phyloP scores from a whole-genome alignment of 2,888 invertebrate species.

The Elegia similella region DNA sequence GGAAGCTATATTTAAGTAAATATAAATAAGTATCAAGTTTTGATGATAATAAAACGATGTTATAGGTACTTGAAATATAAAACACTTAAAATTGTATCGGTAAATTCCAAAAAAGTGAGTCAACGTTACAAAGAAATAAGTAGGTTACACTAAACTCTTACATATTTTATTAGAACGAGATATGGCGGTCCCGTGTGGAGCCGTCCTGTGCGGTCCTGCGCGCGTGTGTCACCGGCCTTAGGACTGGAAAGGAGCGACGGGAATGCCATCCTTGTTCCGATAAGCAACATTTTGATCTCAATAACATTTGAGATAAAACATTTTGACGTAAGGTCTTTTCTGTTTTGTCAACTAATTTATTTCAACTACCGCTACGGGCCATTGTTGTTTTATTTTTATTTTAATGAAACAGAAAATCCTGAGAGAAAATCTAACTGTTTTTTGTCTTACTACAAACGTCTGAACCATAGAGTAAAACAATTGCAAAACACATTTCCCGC shows the following conservation, averaged over 20 bases:
- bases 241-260: constrained; percentile 2
- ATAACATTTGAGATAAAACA: constrained; percentile 17
- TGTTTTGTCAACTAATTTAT: constrained; percentile 17
- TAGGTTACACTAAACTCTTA: background rate
- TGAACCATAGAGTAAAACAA: too few relatives aligned
- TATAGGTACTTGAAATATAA: too few relatives aligned
- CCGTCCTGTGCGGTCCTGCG: background rate
- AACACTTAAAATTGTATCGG: too few relatives aligned
- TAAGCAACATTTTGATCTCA: constrained; percentile 15
- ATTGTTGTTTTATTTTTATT: too few relatives aligned
- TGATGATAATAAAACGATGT: too few relatives aligned
- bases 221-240: constrained; percentile 2
- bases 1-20: too few relatives aligned
- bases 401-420: too few relatives aligned
- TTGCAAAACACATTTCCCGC: too few relatives aligned
- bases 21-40: too few relatives aligned
- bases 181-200: background rate
- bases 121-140: too few relatives aligned
- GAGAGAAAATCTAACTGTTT: too few relatives aligned
- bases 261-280: constrained; percentile 15
- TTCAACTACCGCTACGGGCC: constrained; percentile 3
- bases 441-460: background rate
- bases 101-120: too few relatives aligned
- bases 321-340: constrained; percentile 3
- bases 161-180: background rate